Evolutionary conservation across 2,888 invertebrate genomes (phyloP).

Genomic region (Nymphalis urticae): DNA sequence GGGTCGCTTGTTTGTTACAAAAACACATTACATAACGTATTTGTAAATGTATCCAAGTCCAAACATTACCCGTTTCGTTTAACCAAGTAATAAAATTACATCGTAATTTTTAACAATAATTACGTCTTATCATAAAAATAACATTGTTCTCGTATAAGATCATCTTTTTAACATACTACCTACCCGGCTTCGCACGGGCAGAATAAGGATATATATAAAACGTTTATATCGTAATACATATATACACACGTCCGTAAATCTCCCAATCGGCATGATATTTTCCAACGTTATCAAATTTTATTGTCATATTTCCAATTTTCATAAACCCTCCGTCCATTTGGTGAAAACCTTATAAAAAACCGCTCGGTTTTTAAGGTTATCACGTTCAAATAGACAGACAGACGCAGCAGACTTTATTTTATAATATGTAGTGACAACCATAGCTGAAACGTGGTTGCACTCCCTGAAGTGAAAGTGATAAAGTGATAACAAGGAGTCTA

Average conservation of each 20-base stretch:
- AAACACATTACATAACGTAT: not conserved
- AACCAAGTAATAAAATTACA: not conserved
- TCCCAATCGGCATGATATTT: too few relatives aligned
- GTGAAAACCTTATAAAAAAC: too few relatives aligned
- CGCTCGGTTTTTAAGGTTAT: too few relatives aligned
- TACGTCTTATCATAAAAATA: constrained; percentile 34
- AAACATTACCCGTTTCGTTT: not conserved
- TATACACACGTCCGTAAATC: too few relatives aligned
- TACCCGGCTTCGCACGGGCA: too few relatives aligned
- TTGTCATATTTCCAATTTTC: too few relatives aligned
- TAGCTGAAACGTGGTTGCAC: constrained; percentile 13
- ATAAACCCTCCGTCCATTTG: too few relatives aligned
- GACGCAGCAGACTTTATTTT: too few relatives aligned
- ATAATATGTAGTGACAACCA: too few relatives aligned
- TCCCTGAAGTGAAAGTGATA: constrained; percentile 51
- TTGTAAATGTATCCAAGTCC: not conserved
- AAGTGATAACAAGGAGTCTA: constrained; percentile 38
- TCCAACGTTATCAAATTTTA: too few relatives aligned
- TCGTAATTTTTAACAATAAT: constrained; percentile 1
- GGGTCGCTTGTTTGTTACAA: not conserved
- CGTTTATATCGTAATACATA: too few relatives aligned
- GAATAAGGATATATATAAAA: not conserved
- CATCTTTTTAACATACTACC: constrained; percentile 39
- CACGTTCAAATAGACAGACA: too few relatives aligned
- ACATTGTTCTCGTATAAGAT: constrained; percentile 43